phyloP scores from a whole-genome alignment of 2,113 vertebrate genomes.

The Elanoides forficatus region DNA sequence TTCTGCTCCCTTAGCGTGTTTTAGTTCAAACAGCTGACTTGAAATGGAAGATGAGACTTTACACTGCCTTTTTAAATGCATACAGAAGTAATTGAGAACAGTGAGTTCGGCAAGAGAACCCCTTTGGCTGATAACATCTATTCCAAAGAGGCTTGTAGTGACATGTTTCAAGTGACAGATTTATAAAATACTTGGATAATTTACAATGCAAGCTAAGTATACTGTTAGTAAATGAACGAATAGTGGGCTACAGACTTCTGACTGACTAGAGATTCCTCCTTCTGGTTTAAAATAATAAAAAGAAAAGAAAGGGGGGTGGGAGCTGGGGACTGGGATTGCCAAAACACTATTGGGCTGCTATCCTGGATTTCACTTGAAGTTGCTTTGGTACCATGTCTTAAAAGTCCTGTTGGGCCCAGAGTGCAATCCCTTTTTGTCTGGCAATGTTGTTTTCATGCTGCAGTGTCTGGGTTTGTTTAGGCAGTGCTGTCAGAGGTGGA shows the following conservation, averaged over 20 bases:
- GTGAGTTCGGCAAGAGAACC: not conserved
- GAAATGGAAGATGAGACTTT: constrained; percentile 40
- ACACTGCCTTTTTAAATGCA: not conserved
- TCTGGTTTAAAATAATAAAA: not conserved
- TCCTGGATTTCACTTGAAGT: not conserved
- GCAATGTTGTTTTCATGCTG: not conserved
- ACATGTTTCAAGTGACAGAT: not conserved
- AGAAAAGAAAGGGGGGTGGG: not conserved
- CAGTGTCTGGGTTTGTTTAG: not conserved
- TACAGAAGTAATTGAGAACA: not conserved
- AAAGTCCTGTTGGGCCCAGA: not conserved
- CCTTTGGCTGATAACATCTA: not conserved
- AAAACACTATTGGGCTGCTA: not conserved
- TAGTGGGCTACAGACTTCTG: not conserved
- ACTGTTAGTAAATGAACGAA: not conserved
- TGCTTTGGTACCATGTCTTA: not conserved
- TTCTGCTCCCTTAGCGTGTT: not conserved
- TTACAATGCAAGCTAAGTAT: not conserved
- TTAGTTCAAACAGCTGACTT: constrained; percentile 49
- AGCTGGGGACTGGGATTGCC: not conserved
- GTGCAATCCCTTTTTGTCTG: not conserved
- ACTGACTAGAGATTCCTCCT: not conserved
- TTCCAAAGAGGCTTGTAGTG: not conserved
- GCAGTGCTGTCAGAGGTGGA: not conserved
- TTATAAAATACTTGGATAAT: not conserved